phyloP scores from a whole-genome alignment of 2,797 vertebrate genomes.

The Distichodus sexfasciatus region DNA sequence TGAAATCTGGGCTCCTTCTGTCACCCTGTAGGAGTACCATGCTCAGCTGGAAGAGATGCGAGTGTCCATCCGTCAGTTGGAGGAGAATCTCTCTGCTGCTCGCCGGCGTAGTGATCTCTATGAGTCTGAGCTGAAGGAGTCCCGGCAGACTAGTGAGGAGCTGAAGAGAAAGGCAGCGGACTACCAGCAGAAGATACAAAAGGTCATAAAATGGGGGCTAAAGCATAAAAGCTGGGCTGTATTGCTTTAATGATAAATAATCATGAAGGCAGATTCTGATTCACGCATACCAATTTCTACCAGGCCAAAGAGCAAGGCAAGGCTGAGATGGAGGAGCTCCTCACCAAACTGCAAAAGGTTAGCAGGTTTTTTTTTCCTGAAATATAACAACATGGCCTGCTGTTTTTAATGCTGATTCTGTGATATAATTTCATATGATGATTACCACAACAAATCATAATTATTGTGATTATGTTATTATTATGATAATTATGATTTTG shows the following conservation, averaged over 20 bases:
- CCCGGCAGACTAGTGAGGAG: conserved; percentile 89
- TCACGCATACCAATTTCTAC: conserved; percentile 42
- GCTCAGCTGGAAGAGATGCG: conserved; percentile 97
- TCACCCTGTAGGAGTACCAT: conserved; percentile 85
- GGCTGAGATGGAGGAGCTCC: conserved; percentile 86
- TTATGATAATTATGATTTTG: not conserved
- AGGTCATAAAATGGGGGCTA: conserved; percentile 69
- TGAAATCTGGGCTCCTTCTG: too few relatives aligned
- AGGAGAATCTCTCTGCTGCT: conserved; percentile 95
- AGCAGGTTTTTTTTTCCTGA: not conserved
- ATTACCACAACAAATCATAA: not conserved
- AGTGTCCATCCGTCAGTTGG: conserved; percentile 92
- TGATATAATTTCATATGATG: too few relatives aligned
- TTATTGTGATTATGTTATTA: conserved; percentile 5
- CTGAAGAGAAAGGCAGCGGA: conserved; percentile 93
- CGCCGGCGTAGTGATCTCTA: conserved; percentile 95
- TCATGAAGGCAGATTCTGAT: not conserved
- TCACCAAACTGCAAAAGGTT: conserved; percentile 93
- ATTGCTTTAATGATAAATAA: too few relatives aligned
- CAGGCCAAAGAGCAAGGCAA: conserved; percentile 97
- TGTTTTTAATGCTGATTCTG: too few relatives aligned
- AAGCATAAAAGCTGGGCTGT: not conserved
- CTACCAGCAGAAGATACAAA: conserved; percentile 90
- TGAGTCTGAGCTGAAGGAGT: conserved; percentile 92
- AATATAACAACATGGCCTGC: not conserved